These are phyloP conservation scores for Thomomys bottae DNA, from an alignment of 2,113 vertebrate genomes.

Conservation along the genomic window DNA sequence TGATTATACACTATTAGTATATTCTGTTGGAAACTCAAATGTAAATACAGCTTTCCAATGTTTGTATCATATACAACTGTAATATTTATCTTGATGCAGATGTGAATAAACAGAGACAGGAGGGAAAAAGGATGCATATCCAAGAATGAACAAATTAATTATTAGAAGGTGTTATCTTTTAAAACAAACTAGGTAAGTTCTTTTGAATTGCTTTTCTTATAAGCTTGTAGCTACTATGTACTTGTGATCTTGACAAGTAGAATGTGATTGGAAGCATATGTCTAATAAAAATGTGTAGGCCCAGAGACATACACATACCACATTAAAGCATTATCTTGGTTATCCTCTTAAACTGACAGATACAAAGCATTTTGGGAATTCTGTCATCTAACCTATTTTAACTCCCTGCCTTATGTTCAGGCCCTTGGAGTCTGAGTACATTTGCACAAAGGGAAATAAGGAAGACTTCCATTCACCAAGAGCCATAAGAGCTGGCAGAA, in stretches of 20 bases:
- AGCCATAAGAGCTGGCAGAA: not conserved
- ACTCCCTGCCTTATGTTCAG: not conserved
- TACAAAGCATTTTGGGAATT: not conserved
- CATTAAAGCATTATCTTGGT: not conserved
- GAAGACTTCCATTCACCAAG: not conserved
- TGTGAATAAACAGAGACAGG: slow-evolving; percentile 22
- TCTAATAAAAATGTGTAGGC: slow-evolving; percentile 50
- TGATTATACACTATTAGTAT: slow-evolving; percentile 72
- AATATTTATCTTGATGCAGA: slow-evolving; percentile 57
- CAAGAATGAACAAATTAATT: slow-evolving; percentile 1
- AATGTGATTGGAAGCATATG: slow-evolving; percentile 54
- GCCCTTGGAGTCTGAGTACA: slow-evolving; percentile 14
- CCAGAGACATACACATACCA: not conserved
- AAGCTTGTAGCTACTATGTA: slow-evolving; percentile 36
- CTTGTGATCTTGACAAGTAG: slow-evolving; percentile 57
- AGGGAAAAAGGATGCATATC: not conserved
- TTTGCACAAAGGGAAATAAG: slow-evolving; percentile 33
- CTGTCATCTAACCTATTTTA: not conserved
- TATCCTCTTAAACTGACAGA: slow-evolving; percentile 23
- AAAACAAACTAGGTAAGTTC: not conserved
- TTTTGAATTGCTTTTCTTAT: slow-evolving; percentile 42
- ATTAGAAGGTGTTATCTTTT: slow-evolving; percentile 53
- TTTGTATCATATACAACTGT: not conserved
- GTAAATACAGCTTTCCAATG: slow-evolving; percentile 69
- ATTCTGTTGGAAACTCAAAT: slow-evolving; percentile 58